Evolutionary conservation across 2,113 vertebrate species (phyloP), one percentile per base, ranked within the genome.

Genomic region (Ceyx melanurus): DNA sequence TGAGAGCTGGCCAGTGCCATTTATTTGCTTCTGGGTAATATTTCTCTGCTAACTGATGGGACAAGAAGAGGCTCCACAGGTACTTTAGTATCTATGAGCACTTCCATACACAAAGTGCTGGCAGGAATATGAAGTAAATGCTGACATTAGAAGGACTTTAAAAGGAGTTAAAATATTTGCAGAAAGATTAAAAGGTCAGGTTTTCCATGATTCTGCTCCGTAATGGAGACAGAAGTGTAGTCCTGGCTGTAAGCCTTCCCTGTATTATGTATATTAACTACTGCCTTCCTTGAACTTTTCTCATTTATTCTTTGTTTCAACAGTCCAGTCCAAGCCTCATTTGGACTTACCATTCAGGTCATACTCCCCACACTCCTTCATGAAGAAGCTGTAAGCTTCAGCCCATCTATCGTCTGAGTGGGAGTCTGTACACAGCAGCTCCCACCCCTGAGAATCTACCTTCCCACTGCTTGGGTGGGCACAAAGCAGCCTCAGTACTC

Each of bases 161-260:
- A 93, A 96, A 67, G 28, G 66, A 90, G 37, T 65, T 92, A 88
- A 94, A 93, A 86, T 94, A 83, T 67, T 93, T 94, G n/a, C 68
- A 88, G 65, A 92, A 91, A 78, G 43, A 90, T 81, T 51, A 86
- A 79, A 90, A 90, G 65, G 75, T 68, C 0, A 0, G 25, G 50
- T 94, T 93, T 93, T 72, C 31, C 77, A 81, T 95, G 75, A 82
- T 92, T 92, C 40, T 90, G 21, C 74, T 79, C 28, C 57, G 29
- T n/a, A 75, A 11, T 1, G 1, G 62, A 77, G 57, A 81, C 51
- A 86, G 76, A 86, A 81, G n/a, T 40, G 57, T 37, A 84, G 70
- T 45, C 37, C 80, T 72, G 92, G 77, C 70, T 84, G n/a, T 57
- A 65, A 86, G 57, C 28, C 68, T 17, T 82, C 31, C 23, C 23